Base-by-base conservation (phyloP, 1,140 invertebrate genomes). In the Drosophila oshimai region DNA sequence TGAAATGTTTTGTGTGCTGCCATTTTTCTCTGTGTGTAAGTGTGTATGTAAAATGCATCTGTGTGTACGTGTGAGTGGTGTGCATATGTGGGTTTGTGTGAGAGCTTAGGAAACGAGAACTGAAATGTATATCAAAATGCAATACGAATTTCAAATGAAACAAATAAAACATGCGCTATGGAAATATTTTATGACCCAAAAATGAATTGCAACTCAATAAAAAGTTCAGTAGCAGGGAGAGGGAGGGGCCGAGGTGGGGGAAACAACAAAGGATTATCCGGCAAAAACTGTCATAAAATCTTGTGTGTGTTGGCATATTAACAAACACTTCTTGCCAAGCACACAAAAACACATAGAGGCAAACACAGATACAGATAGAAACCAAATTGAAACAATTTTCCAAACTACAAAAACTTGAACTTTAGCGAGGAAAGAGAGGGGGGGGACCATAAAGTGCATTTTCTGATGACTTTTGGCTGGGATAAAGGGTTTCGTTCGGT, bases 121-220 rank as follows among this genome's bases (percentile, higher is more conserved):
- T 86, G 64, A 71, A 84, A 84, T 84, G 79, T 86, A 80, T 86
- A 84, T 84, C 60, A 72, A 71, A 86, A 72, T 68, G 72, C 53
- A 72, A 71, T 71, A 50, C 45, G 67, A 71, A 72, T 46, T 72
- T 51, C 13, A 72, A 72, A 72, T 46, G 68, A 71, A 79, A 78
- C 58, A 79, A 86, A 86, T 74, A 65, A 74, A 65, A 86, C 80
- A 84, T 84, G 79, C 79, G 54, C 37, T 58, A 44, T 55, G 74
- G 54, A 61, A 71, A 71, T 71, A 71, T 71, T 71, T 71, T 71
- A 71, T 71, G 68, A 71, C 44, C 67, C 68, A 60, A 51, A 72
- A 80, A 75, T 73, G 50, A 81, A 78, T 72, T 71, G 79, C 79
- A 83, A 83, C 74, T 86, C 54, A 79, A 84, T 80, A 86, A 67